Base-by-base conservation (phyloP, 2,113 vertebrate species). In the Zootoca vivipara region DNA sequence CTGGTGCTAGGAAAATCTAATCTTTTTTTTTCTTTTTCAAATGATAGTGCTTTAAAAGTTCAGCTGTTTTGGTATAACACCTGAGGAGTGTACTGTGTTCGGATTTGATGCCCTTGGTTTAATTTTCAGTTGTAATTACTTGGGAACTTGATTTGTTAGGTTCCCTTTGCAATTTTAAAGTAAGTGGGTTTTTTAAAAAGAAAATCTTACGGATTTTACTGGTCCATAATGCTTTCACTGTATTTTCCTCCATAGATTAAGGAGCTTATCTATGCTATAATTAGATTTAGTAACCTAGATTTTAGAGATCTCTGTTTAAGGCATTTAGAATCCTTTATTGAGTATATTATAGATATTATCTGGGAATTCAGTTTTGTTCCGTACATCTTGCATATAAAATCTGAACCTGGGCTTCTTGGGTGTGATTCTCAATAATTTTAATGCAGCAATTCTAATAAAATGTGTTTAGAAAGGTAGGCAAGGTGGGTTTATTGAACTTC, bases 221-320 rank as follows among this genome's bases (percentile, higher is more conserved):
- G 16, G 40, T 42, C 38, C 3, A 46, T 46, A 58, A 28, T 22
- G 3, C 15, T 38, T 73, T 40, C 28, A 65, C 18, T 22, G 5
- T 20, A 5, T 18, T 83, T 77, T 65, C 65, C 38, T 24, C 30
- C 9, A 65, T 62, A 40, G 56, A 85, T 58, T n/a, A 65, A 35
- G 35, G 26, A 65, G 8, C 13, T 16, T 40, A 64, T 33, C 3
- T 85, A 75, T 30, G 56, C 33, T 0, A 81, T 35, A 18, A 62
- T 13, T 56, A 28, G 3, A 15, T 73, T 84, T 35, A 35, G 5
- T 89, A 0, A 70, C 24, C n/a, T 90, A 26, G 67, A 30, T 62
- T 88, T 94, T 86, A 86, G n/a, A 72, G 78, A 58, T n/a, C 73
- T 92, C 16, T 77, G 85, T 77, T 40, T 92, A 15, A 92, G 77